Conservation (phyloP, 1,140 invertebrate genomes). For the Drosophila punjabiensis region DNA sequence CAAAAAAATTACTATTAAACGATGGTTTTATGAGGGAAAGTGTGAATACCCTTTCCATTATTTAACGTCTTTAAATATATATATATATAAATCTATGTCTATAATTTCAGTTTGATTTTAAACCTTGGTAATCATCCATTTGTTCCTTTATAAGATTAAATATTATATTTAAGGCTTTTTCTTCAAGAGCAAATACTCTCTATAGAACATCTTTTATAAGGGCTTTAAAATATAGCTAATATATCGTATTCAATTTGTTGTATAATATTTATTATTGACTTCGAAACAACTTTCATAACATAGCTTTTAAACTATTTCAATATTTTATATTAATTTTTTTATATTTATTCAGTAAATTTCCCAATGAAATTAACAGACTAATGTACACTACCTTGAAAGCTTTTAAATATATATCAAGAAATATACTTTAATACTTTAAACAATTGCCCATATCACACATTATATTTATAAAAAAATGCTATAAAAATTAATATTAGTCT, state of each 20-base stretch:
- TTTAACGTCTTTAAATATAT: too few species aligned
- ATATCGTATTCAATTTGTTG: rapidly evolving
- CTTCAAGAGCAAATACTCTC: neutral
- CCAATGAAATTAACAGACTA: neutral
- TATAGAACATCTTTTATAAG: neutral
- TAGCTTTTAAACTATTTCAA: neutral
- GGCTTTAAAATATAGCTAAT: neutral
- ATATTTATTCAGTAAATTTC: neutral
- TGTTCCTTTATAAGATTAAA: too few species aligned
- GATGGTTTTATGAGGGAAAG: neutral
- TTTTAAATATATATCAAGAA: too few species aligned
- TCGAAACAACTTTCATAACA: rapidly evolving
- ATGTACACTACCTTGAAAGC: neutral
- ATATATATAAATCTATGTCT: neutral
- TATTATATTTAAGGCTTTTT: too few species aligned
- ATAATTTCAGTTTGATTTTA: neutral
- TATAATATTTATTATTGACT: neutral
- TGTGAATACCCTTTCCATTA: neutral
- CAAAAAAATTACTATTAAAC: neutral
- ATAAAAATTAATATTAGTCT: neutral
- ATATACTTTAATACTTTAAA: neutral
- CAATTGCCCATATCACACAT: neutral
- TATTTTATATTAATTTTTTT: neutral
- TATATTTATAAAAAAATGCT: neutral
- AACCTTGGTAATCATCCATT: neutral